These are phyloP conservation scores for Perdita meconis DNA, from an alignment of 2,888 invertebrate genomes.

Conservation along the genomic window DNA sequence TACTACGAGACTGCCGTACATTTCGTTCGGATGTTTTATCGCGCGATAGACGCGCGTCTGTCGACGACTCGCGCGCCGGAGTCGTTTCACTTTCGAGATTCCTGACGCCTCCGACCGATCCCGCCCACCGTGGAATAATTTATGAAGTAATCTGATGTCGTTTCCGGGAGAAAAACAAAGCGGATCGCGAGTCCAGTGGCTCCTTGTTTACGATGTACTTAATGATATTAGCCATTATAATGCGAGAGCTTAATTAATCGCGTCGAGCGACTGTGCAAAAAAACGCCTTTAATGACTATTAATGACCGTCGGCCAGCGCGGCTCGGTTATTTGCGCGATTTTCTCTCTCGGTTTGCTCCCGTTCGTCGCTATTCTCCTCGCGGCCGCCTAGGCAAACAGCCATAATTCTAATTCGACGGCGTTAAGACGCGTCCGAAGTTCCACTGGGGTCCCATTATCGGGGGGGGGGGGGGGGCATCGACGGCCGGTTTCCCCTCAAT, in stretches of 20 bases:
- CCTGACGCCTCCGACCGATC: not conserved
- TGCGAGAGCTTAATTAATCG: conserved; percentile 13
- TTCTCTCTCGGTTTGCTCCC: not conserved
- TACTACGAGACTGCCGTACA: not conserved
- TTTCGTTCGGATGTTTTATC: not conserved
- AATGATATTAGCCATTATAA: conserved; percentile 3
- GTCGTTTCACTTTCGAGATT: not conserved
- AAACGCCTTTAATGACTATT: conserved; percentile 9
- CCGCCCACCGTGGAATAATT: not conserved
- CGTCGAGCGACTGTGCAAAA: not conserved
- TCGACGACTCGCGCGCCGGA: not conserved
- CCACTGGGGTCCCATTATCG: conserved; percentile 44
- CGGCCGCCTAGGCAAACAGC: not conserved
- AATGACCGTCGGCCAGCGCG: conserved; percentile 1
- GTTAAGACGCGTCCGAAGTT: conserved; percentile 37
- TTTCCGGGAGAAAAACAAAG: not conserved
- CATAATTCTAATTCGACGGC: conserved; percentile 21
- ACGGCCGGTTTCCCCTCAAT: conserved; percentile 47
- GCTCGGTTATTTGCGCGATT: not conserved
- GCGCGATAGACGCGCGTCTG: not conserved
- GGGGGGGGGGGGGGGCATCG: no score
- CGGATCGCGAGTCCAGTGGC: not conserved
- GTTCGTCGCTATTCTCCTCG: not conserved
- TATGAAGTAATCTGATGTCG: not conserved
- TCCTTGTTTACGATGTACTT: not conserved